Conservation (phyloP, 2,888 invertebrate species). For the Cremastinae sp. region DNA sequence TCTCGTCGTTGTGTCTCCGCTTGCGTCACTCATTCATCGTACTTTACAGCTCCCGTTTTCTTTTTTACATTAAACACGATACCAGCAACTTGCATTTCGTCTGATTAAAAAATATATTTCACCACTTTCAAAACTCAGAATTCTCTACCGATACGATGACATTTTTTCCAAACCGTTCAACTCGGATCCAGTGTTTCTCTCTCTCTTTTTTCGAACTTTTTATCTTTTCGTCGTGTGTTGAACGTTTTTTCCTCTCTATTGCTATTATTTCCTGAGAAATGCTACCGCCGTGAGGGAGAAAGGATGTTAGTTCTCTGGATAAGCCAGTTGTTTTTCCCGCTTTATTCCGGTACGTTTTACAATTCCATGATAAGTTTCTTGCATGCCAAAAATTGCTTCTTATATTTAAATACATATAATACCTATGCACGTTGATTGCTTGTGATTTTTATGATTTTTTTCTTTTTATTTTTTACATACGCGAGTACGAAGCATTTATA, state of each 20-base stretch:
- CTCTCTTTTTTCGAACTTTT: too few species aligned
- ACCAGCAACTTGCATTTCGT: constrained; percentile 8
- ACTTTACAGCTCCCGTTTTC: constrained; percentile 29
- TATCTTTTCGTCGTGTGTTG: not conserved
- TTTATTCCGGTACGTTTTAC: constrained; percentile 43
- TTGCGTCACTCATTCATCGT: constrained; percentile 32
- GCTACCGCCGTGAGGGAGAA: constrained; percentile 20
- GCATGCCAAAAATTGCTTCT: too few species aligned
- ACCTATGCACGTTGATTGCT: too few species aligned
- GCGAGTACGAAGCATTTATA: too few species aligned
- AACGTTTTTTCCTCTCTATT: constrained; percentile 25
- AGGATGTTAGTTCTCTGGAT: constrained; percentile 34
- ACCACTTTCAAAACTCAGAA: too few species aligned
- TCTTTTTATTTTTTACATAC: too few species aligned
- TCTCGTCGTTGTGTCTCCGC: constrained; percentile 40
- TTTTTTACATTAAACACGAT: constrained; percentile 15
- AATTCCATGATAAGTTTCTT: constrained; percentile 21
- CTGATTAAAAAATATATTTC: constrained; percentile 42
- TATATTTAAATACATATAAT: too few species aligned
- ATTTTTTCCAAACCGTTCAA: too few species aligned
- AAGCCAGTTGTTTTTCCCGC: constrained; percentile 29
- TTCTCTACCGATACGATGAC: too few species aligned
- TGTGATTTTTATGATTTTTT: too few species aligned
- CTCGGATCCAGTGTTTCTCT: constrained; percentile 10
- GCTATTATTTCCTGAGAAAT: constrained; percentile 27